These are phyloP conservation scores for Hydropsyche tenuis DNA, from an alignment of 1,140 invertebrate genomes.

Conservation along the genomic window DNA sequence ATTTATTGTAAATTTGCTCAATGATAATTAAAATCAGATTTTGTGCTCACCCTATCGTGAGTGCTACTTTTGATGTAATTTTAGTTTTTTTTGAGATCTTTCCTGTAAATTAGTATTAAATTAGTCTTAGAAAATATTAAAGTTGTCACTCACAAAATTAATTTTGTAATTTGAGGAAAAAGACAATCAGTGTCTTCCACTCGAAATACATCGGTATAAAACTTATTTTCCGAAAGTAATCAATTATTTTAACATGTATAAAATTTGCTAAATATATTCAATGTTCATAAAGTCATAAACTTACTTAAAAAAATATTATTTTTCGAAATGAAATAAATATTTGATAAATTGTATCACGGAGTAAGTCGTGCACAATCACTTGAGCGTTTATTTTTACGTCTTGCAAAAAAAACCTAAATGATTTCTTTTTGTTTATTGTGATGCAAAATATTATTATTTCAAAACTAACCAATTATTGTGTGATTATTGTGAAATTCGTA, in stretches of 20 bases:
- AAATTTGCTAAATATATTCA: too few relatives aligned
- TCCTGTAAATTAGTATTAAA: constrained; percentile 38
- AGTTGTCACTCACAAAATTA: constrained; percentile 38
- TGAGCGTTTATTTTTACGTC: constrained; percentile 5
- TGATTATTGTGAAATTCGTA: constrained; percentile 29
- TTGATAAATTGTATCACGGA: neutral
- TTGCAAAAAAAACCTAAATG: constrained; percentile 2
- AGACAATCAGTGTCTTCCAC: too few relatives aligned
- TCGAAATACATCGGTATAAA: too few relatives aligned
- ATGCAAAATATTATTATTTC: constrained; percentile 24
- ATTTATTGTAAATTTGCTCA: neutral
- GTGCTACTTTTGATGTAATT: constrained; percentile 14
- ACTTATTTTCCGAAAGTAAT: too few relatives aligned
- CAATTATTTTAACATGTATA: too few relatives aligned
- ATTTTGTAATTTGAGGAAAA: constrained; percentile 27
- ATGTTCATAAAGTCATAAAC: neutral
- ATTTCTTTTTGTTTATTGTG: constrained; percentile 14
- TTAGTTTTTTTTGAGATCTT: constrained; percentile 16
- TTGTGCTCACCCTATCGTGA: constrained; percentile 38
- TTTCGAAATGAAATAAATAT: neutral
- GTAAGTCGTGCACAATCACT: constrained; percentile 24
- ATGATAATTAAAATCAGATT: constrained; percentile 43
- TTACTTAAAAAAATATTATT: neutral
- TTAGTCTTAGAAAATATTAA: constrained; percentile 38
- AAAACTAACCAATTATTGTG: constrained; percentile 26